Percentiles rank a stretch among this genome's conserved stretches.
Evolutionary conservation across 1,140 invertebrate species (phyloP).

Genomic region (Odontomachus brunneus): DNA sequence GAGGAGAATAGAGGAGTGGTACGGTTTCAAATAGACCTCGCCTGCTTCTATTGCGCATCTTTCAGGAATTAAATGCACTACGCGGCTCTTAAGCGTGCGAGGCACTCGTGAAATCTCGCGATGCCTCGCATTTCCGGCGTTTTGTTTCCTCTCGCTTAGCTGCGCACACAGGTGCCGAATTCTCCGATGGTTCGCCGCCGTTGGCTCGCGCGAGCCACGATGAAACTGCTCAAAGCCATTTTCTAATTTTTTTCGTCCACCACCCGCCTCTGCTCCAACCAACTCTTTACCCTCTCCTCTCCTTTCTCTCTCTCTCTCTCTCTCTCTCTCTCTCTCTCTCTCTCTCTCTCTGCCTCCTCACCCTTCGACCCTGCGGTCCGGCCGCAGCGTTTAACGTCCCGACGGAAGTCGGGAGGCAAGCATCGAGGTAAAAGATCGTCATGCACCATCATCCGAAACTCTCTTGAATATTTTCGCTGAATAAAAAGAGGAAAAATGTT

Average conservation of each 20-base stretch:
- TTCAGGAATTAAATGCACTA: background rate
- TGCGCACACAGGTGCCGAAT: constrained; percentile 32
- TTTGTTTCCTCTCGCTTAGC: constrained; percentile 54
- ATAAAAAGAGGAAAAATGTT: constrained; percentile 68
- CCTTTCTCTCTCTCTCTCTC: background rate
- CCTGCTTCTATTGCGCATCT: background rate
- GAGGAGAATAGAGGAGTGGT: no score
- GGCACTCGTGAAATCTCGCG: constrained; percentile 33
- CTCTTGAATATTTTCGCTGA: constrained; percentile 75
- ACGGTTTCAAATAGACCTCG: background rate
- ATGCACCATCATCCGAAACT: constrained; percentile 72
- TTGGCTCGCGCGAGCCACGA: constrained; percentile 35
- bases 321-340: constrained; percentile 1
- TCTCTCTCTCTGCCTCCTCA: background rate
- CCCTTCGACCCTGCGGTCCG: constrained; percentile 20
- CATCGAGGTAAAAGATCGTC: constrained; percentile 68
- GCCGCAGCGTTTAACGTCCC: constrained; percentile 39
- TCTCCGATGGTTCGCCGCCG: constrained; percentile 42
- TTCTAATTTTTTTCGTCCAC: constrained; percentile 49
- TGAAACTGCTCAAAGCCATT: constrained; percentile 55
- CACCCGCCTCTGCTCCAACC: constrained; percentile 1
- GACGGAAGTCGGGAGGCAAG: constrained; percentile 52
- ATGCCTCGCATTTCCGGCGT: constrained; percentile 18
- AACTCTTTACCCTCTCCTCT: background rate
- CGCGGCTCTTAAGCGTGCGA: background rate